phyloP scores from a whole-genome alignment of 1,140 invertebrate genomes.

The Drosophila melanica region DNA sequence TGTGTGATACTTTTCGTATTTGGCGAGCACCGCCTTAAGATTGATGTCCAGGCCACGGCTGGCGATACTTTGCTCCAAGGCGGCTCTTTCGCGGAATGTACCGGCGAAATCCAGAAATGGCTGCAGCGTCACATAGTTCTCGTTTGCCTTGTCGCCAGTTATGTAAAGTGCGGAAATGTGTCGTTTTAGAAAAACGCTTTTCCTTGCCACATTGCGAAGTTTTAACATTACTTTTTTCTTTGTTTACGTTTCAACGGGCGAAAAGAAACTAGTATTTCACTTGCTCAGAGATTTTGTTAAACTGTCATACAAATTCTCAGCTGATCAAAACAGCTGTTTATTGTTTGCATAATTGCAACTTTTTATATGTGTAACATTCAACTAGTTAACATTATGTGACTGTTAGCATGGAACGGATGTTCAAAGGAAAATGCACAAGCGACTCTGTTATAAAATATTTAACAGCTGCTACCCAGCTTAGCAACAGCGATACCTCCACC shows the following conservation, averaged over 20 bases:
- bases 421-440: too few relatives aligned
- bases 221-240: slow-evolving; percentile 43
- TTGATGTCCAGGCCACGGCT: slow-evolving; percentile 84
- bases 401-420: too few relatives aligned
- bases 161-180: slow-evolving; percentile 86
- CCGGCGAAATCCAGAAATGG: slow-evolving; percentile 86
- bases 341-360: not conserved
- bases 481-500: too few relatives aligned
- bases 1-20: slow-evolving; percentile 85
- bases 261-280: not conserved
- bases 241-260: slow-evolving; percentile 1
- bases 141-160: slow-evolving; percentile 86
- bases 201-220: slow-evolving; percentile 18
- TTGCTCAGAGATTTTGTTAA: not conserved
- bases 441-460: too few relatives aligned
- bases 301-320: slow-evolving; percentile 9
- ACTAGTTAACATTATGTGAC: not conserved
- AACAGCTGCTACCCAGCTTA: too few relatives aligned
- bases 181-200: slow-evolving; percentile 23
- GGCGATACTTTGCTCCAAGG: slow-evolving; percentile 85
- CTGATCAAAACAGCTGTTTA: slow-evolving; percentile 12
- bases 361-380: not conserved
- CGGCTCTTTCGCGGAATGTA: slow-evolving; percentile 84
- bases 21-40: slow-evolving; percentile 84
- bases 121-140: slow-evolving; percentile 85